phyloP scores from a whole-genome alignment of 92 coral and sea anemone species.

The Bergia puertoricense region DNA sequence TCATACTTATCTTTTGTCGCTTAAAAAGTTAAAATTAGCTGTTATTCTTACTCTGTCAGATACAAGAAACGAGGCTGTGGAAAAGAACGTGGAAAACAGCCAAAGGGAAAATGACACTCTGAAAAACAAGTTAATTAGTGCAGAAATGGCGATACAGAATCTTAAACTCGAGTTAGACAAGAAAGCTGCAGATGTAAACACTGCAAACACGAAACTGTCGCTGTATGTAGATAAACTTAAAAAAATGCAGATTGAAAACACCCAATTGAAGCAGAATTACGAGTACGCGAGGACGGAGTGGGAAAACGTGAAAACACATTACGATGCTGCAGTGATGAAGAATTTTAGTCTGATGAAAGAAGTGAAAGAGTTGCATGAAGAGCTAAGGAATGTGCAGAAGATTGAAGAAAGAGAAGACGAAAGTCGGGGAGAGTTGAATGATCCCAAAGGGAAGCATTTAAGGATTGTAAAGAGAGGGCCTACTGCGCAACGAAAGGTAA shows the following conservation, averaged over 20 bases:
- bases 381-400: not conserved
- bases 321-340: not conserved
- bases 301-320: constrained; percentile 18
- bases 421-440: not conserved
- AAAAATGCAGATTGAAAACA: not conserved
- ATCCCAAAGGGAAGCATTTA: no score
- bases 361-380: not conserved
- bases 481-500: not conserved
- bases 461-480: constrained; percentile 2
- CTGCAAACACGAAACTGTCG: not conserved
- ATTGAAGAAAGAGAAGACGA: not conserved
- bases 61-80: not conserved
- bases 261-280: not conserved
- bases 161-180: not conserved
- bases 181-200: not conserved
- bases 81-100: not conserved
- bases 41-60: not conserved
- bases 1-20: no score
- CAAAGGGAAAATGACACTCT: not conserved
- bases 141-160: not conserved
- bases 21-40: not conserved
- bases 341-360: not conserved
- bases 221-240: not conserved
- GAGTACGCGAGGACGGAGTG: not conserved
- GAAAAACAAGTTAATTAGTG: not conserved